phyloP scores from a whole-genome alignment of 2,797 vertebrate species.

The Eidolon dupreanum region DNA sequence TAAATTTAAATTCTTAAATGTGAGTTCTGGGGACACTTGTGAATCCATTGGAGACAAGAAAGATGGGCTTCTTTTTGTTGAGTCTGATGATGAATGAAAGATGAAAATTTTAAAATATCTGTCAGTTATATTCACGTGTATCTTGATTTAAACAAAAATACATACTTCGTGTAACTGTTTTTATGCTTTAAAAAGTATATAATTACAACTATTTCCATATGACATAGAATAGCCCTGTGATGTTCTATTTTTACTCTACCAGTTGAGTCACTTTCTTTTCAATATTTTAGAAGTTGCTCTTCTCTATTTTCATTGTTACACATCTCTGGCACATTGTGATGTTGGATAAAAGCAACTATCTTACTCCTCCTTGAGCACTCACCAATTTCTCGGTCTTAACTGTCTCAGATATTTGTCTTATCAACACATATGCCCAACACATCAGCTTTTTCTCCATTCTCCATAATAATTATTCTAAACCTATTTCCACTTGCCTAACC shows the following conservation, averaged over 20 bases:
- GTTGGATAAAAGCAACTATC: not conserved
- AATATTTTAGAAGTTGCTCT: conserved; percentile 16
- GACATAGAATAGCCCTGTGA: not conserved
- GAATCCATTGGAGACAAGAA: not conserved
- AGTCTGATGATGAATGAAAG: not conserved
- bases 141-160: not conserved
- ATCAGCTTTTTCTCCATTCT: not conserved
- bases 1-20: conserved; percentile 45
- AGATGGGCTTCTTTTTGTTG: not conserved
- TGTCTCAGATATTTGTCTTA: conserved; percentile 16
- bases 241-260: not conserved
- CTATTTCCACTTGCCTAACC: not conserved
- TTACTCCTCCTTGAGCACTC: not conserved
- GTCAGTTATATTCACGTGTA: not conserved
- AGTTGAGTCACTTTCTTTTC: not conserved
- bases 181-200: not conserved
- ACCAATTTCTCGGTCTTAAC: not conserved
- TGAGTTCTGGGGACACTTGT: not conserved
- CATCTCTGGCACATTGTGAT: not conserved
- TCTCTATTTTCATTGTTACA: not conserved
- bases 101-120: not conserved
- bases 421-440: not conserved
- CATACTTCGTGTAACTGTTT: not conserved
- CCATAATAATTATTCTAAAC: not conserved
- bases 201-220: not conserved